phyloP scores from a whole-genome alignment of 2,888 invertebrate genomes.

The Timandra comae region DNA sequence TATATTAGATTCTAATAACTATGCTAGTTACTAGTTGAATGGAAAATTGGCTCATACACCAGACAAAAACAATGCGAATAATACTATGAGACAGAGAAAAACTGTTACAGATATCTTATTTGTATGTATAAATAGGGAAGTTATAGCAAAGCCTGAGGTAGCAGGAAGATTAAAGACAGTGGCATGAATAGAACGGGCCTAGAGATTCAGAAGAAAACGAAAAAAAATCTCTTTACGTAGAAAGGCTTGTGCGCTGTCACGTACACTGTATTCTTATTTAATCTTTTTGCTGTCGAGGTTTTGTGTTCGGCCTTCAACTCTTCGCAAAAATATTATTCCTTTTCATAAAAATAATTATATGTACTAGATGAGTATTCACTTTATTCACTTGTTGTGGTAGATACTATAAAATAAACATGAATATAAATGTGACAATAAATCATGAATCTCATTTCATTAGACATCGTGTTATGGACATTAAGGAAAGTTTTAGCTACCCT shows the following conservation, averaged over 20 bases:
- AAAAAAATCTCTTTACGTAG: constrained; percentile 59
- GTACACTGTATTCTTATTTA: constrained; percentile 68
- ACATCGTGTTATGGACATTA: too few relatives aligned
- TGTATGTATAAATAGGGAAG: too few relatives aligned
- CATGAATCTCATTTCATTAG: constrained; percentile 20
- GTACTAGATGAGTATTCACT: neutral
- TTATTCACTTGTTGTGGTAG: too few relatives aligned
- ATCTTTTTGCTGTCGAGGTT: constrained; percentile 56
- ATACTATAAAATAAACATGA: neutral
- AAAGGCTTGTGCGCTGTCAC: constrained; percentile 67
- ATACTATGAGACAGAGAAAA: too few relatives aligned
- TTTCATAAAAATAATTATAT: constrained; percentile 6
- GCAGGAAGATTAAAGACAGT: constrained; percentile 66
- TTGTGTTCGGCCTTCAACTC: constrained; percentile 40
- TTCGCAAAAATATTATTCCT: constrained; percentile 27
- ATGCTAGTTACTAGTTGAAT: too few relatives aligned
- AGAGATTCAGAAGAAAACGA: constrained; percentile 59
- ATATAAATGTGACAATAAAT: constrained; percentile 17
- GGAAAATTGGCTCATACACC: too few relatives aligned
- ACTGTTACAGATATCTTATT: too few relatives aligned
- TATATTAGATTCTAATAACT: too few relatives aligned
- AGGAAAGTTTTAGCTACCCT: constrained; percentile 1
- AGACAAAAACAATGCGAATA: too few relatives aligned
- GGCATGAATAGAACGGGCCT: constrained; percentile 62
- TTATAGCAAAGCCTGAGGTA: constrained; percentile 50